phyloP scores from a whole-genome alignment of 2,113 vertebrate genomes.

The Microcebus jonahi region DNA sequence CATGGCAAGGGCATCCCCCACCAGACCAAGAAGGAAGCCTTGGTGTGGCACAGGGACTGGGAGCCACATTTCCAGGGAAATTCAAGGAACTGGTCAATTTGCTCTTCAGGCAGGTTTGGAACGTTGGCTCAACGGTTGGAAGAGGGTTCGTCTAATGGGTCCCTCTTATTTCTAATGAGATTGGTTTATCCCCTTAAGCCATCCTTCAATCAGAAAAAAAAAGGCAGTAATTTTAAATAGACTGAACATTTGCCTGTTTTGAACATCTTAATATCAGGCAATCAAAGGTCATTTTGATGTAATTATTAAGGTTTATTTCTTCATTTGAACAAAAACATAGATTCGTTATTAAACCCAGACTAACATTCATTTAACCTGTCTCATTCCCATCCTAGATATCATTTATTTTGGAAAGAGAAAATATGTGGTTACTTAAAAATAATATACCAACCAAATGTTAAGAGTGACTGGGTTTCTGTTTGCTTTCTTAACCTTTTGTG shows the following conservation, averaged over 20 bases:
- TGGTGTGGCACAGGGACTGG: neutral
- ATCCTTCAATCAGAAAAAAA: conserved; percentile 30
- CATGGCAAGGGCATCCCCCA: neutral
- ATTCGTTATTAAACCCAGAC: conserved; percentile 44
- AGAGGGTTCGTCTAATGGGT: neutral
- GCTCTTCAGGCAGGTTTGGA: neutral
- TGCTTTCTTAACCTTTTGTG: neutral
- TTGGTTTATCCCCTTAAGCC: neutral
- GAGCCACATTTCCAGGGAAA: neutral
- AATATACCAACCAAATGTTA: conserved; percentile 7
- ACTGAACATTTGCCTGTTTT: conserved; percentile 1
- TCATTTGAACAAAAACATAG: conserved; percentile 54
- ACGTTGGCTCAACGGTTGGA: neutral
- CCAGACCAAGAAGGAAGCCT: neutral
- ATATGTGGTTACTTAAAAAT: conserved; percentile 41
- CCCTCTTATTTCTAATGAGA: neutral
- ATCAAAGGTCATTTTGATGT: conserved; percentile 46
- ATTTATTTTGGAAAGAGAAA: conserved; percentile 59
- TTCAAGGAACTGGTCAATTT: neutral
- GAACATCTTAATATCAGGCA: conserved; percentile 11
- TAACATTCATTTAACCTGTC: conserved; percentile 21
- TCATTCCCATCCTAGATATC: conserved; percentile 35
- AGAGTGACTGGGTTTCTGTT: neutral
- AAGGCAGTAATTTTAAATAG: conserved; percentile 16
- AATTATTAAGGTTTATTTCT: conserved; percentile 56